A percentile compares a stretch with the other conserved stretches of the same genome.
Conservation (phyloP, 2,113 vertebrate genomes). For the Lophura nycthemera region DNA sequence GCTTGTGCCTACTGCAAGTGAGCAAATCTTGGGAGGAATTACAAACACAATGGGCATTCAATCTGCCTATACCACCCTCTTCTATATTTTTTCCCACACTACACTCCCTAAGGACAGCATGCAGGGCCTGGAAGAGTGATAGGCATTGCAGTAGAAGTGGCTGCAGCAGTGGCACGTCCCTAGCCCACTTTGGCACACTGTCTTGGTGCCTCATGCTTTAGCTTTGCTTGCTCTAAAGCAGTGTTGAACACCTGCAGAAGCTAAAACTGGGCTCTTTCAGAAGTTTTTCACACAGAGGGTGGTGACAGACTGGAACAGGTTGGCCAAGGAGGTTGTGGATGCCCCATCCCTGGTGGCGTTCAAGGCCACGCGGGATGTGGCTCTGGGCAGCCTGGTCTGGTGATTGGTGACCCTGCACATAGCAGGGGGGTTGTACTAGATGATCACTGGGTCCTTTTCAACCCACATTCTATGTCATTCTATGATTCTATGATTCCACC, state of each 20-base stretch:
- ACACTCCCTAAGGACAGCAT: fast-evolving
- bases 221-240: not conserved
- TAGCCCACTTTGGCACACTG: fast-evolving
- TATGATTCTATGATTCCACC: not conserved
- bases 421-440: too few relatives aligned
- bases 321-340: too few relatives aligned
- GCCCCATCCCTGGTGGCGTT: too few relatives aligned
- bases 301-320: too few relatives aligned
- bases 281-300: too few relatives aligned
- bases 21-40: not conserved
- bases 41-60: not conserved
- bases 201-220: not conserved
- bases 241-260: not conserved
- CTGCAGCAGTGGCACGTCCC: not conserved
- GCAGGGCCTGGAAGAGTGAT: not conserved
- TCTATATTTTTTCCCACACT: not conserved
- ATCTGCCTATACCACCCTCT: not conserved
- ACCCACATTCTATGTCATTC: too few relatives aligned
- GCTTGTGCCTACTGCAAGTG: not conserved
- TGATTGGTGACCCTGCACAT: too few relatives aligned
- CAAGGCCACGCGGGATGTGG: too few relatives aligned
- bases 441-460: too few relatives aligned
- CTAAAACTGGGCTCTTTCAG: not conserved
- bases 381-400: too few relatives aligned
- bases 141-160: not conserved